Evolutionary conservation across 2,888 invertebrate genomes (phyloP), one percentile per base, ranked within the genome.

Genomic region (Drosophila villosipedis): DNA sequence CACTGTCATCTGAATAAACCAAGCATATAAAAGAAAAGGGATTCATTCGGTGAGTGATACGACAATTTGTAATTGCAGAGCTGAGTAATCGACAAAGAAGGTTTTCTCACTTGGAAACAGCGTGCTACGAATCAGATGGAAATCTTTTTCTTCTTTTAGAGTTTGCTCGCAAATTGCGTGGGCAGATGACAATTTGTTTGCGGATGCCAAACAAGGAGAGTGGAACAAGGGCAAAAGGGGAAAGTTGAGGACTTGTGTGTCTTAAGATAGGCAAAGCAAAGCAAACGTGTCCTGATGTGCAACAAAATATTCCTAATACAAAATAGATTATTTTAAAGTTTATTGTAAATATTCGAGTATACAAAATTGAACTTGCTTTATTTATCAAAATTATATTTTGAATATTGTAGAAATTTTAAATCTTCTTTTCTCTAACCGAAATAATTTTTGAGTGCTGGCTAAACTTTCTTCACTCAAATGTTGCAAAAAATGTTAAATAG

Each of bases 151-250:
- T 19, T 68, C 65, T 54, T 61, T 71, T 68, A 58, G 53, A 68
- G 76, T 89, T 84, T 89, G 54, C 76, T 76, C 66, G 84, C 88
- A 78, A 89, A 89, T 84, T 84, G 84, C 76, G 68, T 74, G 63
- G 78, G 72, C 78, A 77, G 78, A 77, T 77, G 78, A 81, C 72
- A 77, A 63, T 73, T 37, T 61, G 59, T 60, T 73, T 55, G 73
- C 22, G 16, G 35, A 57, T 22, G 30, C 6, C 7, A 33, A 19
- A 28, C 0, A 0, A 14, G 4, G 28, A 35, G 19, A 14, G 14
- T 12, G 33, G 12, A 12, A 25, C n/a, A n/a, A 0, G 30, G 30
- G 39, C 39, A 16, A 4, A 9, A 25, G 10, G 19, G 30, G 14
- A 25, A 31, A 10, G 39, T 19, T 41, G 53, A n/a, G 50, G 25